A percentile compares a stretch with the other conserved stretches of the same genome.
These are phyloP conservation scores for Myotis findleyi DNA, from an alignment of 2,797 vertebrate species.

Conservation along the genomic window DNA sequence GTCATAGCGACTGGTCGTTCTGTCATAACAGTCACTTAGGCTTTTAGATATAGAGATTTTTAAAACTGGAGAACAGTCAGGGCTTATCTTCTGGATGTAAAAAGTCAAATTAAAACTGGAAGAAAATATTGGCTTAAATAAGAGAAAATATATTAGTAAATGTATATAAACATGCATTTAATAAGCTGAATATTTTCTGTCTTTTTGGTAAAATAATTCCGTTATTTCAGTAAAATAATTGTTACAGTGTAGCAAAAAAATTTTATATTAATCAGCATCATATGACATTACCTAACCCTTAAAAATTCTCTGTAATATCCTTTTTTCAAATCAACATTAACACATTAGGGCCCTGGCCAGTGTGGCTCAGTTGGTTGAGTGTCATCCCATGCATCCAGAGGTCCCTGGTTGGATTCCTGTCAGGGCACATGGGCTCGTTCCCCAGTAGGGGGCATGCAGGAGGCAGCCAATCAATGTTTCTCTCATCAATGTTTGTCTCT, in stretches of 20 bases:
- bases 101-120: conserved; percentile 24
- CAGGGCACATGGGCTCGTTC: background rate
- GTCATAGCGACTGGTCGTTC: no score
- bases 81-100: conserved; percentile 13
- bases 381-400: background rate
- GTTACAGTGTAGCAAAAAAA: background rate
- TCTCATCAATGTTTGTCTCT: background rate
- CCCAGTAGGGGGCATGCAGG: background rate
- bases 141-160: conserved; percentile 20
- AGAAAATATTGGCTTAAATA: conserved; percentile 39
- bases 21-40: no score
- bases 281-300: background rate
- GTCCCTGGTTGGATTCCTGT: background rate
- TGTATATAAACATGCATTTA: background rate
- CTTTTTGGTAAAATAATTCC: background rate
- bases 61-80: background rate
- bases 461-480: background rate
- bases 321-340: background rate
- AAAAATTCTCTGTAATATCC: conserved; percentile 27
- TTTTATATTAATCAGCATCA: background rate
- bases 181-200: conserved; percentile 26
- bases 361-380: background rate
- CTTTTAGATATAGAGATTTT: background rate
- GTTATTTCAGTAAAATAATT: conserved; percentile 47
- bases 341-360: background rate